Evolutionary conservation across 2,797 vertebrate genomes (phyloP).

Genomic region (Muscicapa striata): DNA sequence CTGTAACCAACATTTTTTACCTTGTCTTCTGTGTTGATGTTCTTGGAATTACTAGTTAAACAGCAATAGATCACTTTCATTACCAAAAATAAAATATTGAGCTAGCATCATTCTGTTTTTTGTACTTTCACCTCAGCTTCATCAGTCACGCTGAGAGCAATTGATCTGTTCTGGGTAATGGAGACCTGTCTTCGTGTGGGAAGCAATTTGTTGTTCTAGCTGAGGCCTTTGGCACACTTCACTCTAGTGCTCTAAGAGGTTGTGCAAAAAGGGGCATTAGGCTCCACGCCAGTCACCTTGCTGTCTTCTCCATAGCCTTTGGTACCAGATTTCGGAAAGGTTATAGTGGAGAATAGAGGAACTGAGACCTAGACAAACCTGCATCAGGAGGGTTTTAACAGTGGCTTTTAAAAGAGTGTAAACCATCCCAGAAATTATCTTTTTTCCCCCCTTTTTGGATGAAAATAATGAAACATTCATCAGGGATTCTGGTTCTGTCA

Average conservation of each 20-base stretch:
- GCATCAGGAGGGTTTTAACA: not conserved
- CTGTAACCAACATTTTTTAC: slow-evolving; percentile 12
- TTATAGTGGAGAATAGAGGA: not conserved
- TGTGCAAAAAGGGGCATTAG: not conserved
- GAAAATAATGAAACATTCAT: slow-evolving; percentile 21
- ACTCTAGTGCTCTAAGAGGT: not conserved
- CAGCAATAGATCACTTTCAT: slow-evolving; percentile 38
- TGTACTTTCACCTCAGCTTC: not conserved
- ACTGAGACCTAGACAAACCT: not conserved
- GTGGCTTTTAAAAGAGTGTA: not conserved
- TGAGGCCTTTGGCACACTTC: not conserved
- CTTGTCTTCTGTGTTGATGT: slow-evolving; percentile 27
- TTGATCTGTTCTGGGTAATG: slow-evolving; percentile 7
- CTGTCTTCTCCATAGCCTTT: not conserved
- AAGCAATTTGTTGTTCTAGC: not conserved
- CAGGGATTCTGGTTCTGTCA: slow-evolving; percentile 1
- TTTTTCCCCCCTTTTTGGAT: not conserved
- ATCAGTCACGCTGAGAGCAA: not conserved
- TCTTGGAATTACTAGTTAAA: slow-evolving; percentile 45
- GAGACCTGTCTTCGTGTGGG: not conserved
- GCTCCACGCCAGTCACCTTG: fast-evolving
- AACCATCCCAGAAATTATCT: not conserved
- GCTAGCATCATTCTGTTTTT: not conserved
- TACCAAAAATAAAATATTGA: slow-evolving; percentile 35
- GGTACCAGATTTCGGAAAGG: not conserved